Evolutionary conservation across 2,888 invertebrate species (phyloP), one percentile per base, ranked within the genome.

Genomic region (Megamerina dolium): DNA sequence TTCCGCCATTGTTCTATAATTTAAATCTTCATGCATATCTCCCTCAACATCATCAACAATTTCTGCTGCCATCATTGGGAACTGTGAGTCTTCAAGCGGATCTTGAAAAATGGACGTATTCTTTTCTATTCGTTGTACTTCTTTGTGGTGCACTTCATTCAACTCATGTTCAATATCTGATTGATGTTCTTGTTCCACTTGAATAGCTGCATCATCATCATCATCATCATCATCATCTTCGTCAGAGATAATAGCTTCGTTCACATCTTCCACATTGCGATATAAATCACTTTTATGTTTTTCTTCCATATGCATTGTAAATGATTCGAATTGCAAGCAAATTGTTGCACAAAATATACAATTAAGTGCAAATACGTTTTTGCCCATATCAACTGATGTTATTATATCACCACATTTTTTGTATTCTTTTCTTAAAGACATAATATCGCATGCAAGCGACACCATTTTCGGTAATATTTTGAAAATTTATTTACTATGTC

Each of bases 351-450:
- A 53, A 42, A 48, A 50, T 38, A 43, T 44, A 31, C 53, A 53
- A 43, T 44, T 53, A 16, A 53, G 44, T 16, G 48, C 46, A 41
- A 45, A 51, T 26, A 44, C 27, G 40, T 46, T 45, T 32, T 45
- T 49, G 2, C 49, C 46, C 27, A 46, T 29, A 18, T 51, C 41
- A 16, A 48, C 33, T 6, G 48, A 45, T 8, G 50, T 48, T 23
- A 44, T 38, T 18, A 51, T 46, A 44, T 53, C 51, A 3, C 53
- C 53, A 27, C 51, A 53, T 44, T 48, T 50, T 44, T 35, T 46
- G 5, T 23, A 32, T 2, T 12, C 34, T 5, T 10, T 18, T 12
- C 17, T 34, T 34, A 34, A 6, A 18, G 6, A 33, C 1, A n/a
- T 18, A 43, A 18, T 41, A 6, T 9, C 13, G 18, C 34, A 14